Base-by-base conservation (phyloP, 2,888 invertebrate genomes). In the Cosmia trapezina region DNA sequence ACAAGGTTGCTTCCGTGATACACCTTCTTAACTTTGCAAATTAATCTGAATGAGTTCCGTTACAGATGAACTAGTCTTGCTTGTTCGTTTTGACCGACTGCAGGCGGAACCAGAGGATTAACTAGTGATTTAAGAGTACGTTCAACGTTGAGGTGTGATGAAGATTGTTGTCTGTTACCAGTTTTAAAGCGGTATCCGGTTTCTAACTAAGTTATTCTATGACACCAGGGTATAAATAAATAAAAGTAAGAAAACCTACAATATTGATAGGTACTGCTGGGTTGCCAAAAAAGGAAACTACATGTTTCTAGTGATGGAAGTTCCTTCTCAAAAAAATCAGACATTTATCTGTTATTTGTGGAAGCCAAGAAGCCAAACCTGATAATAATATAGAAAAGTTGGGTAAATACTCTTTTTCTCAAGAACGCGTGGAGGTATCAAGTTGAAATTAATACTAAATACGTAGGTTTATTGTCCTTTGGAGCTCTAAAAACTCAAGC, bases 11-110 rank as follows among this genome's bases (percentile, higher is more conserved):
- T 74, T 62, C 61, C 68, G 64, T 74, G 61, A 56, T 74, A 74
- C 78, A 74, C 61, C 64, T 62, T 81, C 64, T 62, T 81, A 81
- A 81, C 70, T 81, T 81, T 62, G 74, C 28, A 78, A 81, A 80
- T 80, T 68, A 81, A 74, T 70, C 68, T 64, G 80, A 62, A 74
- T 65, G 78, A 78, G 67, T 74, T 74, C 59, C 57, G 64, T 74
- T 60, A 60, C 64, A 56, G 76, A 54, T 80, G 33, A 73, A 64
- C 82, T 67, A 74, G 74, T 77, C 53, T 60, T 67, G 63, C 47
- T 67, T 22, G 73, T 67, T 78, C 73, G 67, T 78, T 77, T 41
- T 68, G 28, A 56, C 67, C 33, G 53, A 17, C 49, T 76, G 68
- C 63, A 53, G 33, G 53, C 33, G 51, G 41, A 62, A 51, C 45